These are phyloP conservation scores for Montipora capricornis DNA, from an alignment of 64 coral and sea anemone genomes.

Conservation along the genomic window DNA sequence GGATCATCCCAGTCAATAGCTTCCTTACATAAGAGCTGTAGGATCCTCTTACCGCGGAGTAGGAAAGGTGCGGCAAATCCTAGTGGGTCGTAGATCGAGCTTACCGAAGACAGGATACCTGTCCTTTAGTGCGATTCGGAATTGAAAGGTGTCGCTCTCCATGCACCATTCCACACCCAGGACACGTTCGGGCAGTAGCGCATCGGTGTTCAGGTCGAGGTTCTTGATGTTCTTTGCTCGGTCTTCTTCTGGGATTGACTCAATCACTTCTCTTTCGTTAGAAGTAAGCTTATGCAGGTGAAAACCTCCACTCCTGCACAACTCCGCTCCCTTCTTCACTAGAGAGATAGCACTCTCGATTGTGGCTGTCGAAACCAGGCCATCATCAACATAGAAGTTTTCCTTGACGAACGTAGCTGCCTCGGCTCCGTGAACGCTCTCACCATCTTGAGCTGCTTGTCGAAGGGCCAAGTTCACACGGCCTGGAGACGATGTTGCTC, in stretches of 20 bases:
- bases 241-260: slow-evolving; percentile 11
- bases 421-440: not conserved
- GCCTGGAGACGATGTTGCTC: slow-evolving; percentile 26
- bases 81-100: not conserved
- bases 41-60: too few species aligned
- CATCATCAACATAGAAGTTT: too few species aligned
- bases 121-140: slow-evolving; percentile 19
- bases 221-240: slow-evolving; percentile 19
- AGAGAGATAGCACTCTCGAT: too few species aligned
- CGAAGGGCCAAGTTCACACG: not conserved
- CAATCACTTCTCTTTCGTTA: slow-evolving; percentile 5
- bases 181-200: slow-evolving; percentile 1
- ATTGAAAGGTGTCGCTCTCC: slow-evolving; percentile 23
- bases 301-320: too few species aligned
- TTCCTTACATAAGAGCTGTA: too few species aligned
- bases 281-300: too few species aligned
- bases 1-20: too few species aligned
- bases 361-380: too few species aligned
- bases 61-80: too few species aligned
- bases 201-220: slow-evolving; percentile 18
- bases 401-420: not conserved
- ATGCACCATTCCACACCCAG: slow-evolving; percentile 34
- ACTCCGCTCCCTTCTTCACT: too few species aligned
- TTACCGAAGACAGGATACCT: not conserved
- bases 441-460: slow-evolving; percentile 23